A percentile compares a stretch with the other conserved stretches of the same genome.
These are phyloP conservation scores for Polymixis flavicincta DNA, from an alignment of 2,888 invertebrate genomes.

Conservation along the genomic window DNA sequence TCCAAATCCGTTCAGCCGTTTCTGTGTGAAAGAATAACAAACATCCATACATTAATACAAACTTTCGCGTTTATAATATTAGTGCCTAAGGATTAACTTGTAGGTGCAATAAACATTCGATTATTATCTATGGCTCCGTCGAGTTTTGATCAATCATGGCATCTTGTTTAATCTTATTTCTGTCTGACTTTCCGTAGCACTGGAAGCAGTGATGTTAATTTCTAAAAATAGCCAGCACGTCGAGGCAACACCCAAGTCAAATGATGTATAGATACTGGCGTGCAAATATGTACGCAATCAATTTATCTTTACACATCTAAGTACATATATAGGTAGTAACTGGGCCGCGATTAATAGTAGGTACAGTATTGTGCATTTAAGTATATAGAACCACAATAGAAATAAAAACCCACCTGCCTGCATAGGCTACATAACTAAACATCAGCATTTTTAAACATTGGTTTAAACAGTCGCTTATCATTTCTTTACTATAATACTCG, in stretches of 20 bases:
- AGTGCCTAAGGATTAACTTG: too few species aligned
- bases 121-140: conserved; percentile 3
- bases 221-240: conserved; percentile 73
- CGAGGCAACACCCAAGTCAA: conserved; percentile 58
- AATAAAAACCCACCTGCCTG: neutral
- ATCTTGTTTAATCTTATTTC: conserved; percentile 41
- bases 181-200: conserved; percentile 41
- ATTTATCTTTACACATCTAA: conserved; percentile 45
- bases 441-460: neutral
- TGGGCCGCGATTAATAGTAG: conserved; percentile 19
- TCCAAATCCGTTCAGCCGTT: too few species aligned
- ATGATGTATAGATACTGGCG: conserved; percentile 60
- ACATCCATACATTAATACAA: too few species aligned
- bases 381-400: conserved; percentile 20
- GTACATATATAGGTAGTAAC: conserved; percentile 12
- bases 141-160: conserved; percentile 29
- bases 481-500: too few species aligned
- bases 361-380: conserved; percentile 5
- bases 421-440: neutral
- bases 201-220: conserved; percentile 70
- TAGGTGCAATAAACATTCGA: conserved; percentile 24
- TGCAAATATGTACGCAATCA: conserved; percentile 59
- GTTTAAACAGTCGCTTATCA: too few species aligned
- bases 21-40: too few species aligned
- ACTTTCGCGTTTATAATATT: too few species aligned